Conservation (phyloP, 2,113 vertebrate genomes). For the Phycodurus eques region DNA sequence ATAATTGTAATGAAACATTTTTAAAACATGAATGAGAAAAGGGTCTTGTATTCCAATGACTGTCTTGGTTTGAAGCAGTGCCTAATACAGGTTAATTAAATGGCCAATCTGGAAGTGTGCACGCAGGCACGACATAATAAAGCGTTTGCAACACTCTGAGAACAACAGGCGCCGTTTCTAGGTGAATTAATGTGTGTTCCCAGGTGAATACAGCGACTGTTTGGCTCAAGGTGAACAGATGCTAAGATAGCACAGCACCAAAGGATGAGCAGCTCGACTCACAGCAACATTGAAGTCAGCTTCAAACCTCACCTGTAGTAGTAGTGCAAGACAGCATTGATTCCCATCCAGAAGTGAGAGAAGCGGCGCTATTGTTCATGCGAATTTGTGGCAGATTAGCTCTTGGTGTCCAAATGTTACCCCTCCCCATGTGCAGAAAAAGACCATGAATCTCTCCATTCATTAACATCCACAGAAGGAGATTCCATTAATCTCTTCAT, state of each 20-base stretch:
- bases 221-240: slow-evolving; percentile 72
- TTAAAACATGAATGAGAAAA: not conserved
- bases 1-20: not conserved
- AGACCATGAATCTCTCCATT: slow-evolving; percentile 62
- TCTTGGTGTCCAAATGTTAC: slow-evolving; percentile 33
- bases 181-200: slow-evolving; percentile 66
- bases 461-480: slow-evolving; percentile 76
- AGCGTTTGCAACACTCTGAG: slow-evolving; percentile 45
- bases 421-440: slow-evolving; percentile 35
- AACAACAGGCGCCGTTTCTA: slow-evolving; percentile 57
- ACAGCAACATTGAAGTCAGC: slow-evolving; percentile 70
- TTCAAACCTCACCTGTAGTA: slow-evolving; percentile 78
- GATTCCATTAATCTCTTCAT: slow-evolving; percentile 80
- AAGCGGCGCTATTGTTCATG: slow-evolving; percentile 64
- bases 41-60: not conserved
- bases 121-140: slow-evolving; percentile 50
- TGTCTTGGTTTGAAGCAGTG: not conserved
- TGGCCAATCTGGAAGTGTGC: slow-evolving; percentile 41
- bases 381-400: slow-evolving; percentile 57
- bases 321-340: slow-evolving; percentile 53
- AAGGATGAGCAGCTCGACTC: slow-evolving; percentile 59
- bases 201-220: slow-evolving; percentile 61
- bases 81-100: slow-evolving; percentile 36
- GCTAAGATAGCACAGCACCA: slow-evolving; percentile 65
- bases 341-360: slow-evolving; percentile 61